A percentile compares a stretch with the other conserved stretches of the same genome.
These are phyloP conservation scores for Aspiorhynchus laticeps DNA, from an alignment of 2,113 vertebrate genomes.

Conservation along the genomic window DNA sequence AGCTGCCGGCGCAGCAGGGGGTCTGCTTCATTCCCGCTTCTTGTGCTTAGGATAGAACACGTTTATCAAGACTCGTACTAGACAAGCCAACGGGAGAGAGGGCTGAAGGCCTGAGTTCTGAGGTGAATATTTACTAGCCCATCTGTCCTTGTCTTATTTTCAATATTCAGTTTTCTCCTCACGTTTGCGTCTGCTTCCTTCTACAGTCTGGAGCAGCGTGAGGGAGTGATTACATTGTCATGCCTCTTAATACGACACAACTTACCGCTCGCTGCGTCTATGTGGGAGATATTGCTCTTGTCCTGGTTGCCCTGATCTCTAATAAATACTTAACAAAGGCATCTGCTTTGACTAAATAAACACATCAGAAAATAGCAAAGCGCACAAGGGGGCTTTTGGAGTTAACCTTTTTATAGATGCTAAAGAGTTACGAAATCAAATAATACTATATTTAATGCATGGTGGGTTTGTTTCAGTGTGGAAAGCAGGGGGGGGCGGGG, in stretches of 20 bases:
- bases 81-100: not conserved
- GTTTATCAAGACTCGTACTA: constrained; percentile 22
- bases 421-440: not conserved
- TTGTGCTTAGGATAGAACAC: not conserved
- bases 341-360: constrained; percentile 3
- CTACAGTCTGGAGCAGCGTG: not conserved
- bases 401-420: not conserved
- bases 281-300: not conserved
- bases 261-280: not conserved
- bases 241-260: constrained; percentile 19
- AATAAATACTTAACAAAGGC: constrained; percentile 15
- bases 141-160: constrained; percentile 39
- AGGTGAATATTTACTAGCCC: constrained; percentile 27
- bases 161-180: constrained; percentile 17
- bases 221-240: constrained; percentile 21
- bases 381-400: not conserved
- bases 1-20: not conserved
- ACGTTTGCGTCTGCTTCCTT: not conserved
- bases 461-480: not conserved
- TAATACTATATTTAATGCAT: not conserved
- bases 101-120: not conserved
- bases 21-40: constrained; percentile 1
- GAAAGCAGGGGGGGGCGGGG: not conserved
- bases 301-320: constrained; percentile 12
- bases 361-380: not conserved